These are phyloP conservation scores for Brevipalpus yothersi DNA, from an alignment of 1,140 invertebrate genomes.

Conservation along the genomic window DNA sequence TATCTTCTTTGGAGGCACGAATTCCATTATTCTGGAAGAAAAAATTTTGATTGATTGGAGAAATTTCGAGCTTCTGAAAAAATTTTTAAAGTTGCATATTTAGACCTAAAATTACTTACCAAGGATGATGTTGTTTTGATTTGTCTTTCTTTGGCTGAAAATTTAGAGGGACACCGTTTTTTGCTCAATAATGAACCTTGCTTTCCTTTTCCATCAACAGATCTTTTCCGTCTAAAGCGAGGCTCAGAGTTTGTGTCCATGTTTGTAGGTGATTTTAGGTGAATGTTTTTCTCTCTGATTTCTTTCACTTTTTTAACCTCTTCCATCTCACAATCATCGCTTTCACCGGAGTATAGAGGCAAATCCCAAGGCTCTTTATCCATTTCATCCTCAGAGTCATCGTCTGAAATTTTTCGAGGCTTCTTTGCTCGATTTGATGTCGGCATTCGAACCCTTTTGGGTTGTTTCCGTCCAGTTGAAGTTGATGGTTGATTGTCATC, in stretches of 20 bases:
- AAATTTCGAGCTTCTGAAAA: too few species aligned
- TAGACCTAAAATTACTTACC: not conserved
- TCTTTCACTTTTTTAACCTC: not conserved
- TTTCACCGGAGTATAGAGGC: not conserved
- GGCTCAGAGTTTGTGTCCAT: not conserved
- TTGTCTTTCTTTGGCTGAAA: too few species aligned
- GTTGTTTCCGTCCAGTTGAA: not conserved
- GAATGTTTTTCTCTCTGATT: not conserved
- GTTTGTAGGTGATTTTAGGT: too few species aligned
- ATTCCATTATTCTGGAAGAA: not conserved
- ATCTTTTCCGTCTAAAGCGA: not conserved
- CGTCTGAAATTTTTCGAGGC: not conserved
- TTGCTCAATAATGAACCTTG: not conserved
- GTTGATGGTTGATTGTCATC: not conserved
- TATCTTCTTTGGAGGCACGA: not conserved
- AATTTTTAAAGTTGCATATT: too few species aligned
- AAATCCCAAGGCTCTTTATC: not conserved
- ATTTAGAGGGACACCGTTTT: too few species aligned
- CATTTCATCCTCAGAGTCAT: not conserved
- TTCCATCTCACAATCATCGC: not conserved
- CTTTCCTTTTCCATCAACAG: not conserved
- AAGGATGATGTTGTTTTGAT: not conserved
- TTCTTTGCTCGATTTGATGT: not conserved
- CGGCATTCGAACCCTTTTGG: not conserved
- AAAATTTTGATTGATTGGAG: not conserved